Base-by-base conservation (phyloP, 2,888 invertebrate genomes). In the Drepana falcataria region DNA sequence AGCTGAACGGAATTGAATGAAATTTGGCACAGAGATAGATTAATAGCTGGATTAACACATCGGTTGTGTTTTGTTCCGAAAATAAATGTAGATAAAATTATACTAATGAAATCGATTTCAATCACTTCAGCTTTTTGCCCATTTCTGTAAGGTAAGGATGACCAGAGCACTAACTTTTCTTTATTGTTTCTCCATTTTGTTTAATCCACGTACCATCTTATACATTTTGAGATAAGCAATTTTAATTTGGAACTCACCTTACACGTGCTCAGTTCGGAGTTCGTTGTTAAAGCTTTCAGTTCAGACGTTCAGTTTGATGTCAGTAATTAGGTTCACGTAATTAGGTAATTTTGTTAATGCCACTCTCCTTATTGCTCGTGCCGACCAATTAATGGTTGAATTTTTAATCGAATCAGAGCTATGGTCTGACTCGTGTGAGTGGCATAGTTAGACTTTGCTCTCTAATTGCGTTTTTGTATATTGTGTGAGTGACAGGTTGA, bases 251-350 rank as follows among this genome's bases (percentile, higher is more conserved):
- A 68, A 67, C 67, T 74, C 65, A 64, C 65, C 69, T 71, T 66
- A 66, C 59, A 61, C 60, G 56, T 61, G 70, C 61, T 56, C 65
- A 59, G 61, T 66, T 68, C 63, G 61, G 62, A 64, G 69, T 51
- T 58, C 54, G 72, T 72, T 72, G 72, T 77, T 73, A 64, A 75
- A 77, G 79, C 75, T 82, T 77, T 21, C 21, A 21, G 21, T 21
- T 21, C 21, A 21, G 72, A 66, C 69, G 66, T 59, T 61, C 67
- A 84, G 80, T 84, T 83, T 83, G 77, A 84, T 81, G 79, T 80
- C 74, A 65, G 77, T 83, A 85, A 86, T 86, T 86, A 85, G 77
- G 77, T 83, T 82, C 70, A 65, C 71, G 73, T 78, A 77, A 79
- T 79, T 80, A 58, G 66, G 73, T 77, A 81, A 85, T 83, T 82